Percentiles rank a stretch among this genome's conserved stretches.
These are phyloP conservation scores for Diplodus puntazzo DNA, from an alignment of 2,797 vertebrate species.

Conservation along the genomic window DNA sequence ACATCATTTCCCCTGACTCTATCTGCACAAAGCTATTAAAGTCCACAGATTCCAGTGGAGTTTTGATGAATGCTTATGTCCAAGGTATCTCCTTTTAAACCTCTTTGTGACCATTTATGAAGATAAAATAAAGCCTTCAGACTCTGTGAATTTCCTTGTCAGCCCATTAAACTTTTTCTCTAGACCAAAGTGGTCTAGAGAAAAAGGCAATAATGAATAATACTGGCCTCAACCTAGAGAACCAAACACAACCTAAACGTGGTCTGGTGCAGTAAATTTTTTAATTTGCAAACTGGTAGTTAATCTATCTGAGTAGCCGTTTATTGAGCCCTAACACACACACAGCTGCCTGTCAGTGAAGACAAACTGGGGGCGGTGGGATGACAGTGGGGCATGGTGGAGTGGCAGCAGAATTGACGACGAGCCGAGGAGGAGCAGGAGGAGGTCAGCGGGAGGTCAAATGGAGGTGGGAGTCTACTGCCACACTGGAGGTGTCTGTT, in stretches of 20 bases:
- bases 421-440: slow-evolving; percentile 73
- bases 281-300: slow-evolving; percentile 57
- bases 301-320: slow-evolving; percentile 59
- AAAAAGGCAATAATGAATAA: slow-evolving; percentile 1
- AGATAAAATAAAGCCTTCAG: background rate
- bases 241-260: slow-evolving; percentile 1
- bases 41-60: background rate
- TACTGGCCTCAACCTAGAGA: background rate
- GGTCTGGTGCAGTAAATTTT: slow-evolving; percentile 35
- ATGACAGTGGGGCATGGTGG: slow-evolving; percentile 68
- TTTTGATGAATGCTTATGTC: slow-evolving; percentile 2
- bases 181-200: background rate
- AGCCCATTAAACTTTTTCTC: background rate
- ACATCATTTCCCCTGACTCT: background rate
- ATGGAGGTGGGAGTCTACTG: slow-evolving; percentile 77
- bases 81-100: background rate
- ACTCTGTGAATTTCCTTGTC: background rate
- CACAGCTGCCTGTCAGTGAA: slow-evolving; percentile 77
- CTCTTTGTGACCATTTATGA: background rate
- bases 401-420: slow-evolving; percentile 80
- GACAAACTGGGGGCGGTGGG: slow-evolving; percentile 74
- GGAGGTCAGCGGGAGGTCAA: slow-evolving; percentile 80
- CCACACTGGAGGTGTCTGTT: slow-evolving; percentile 77
- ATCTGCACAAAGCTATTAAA: background rate
- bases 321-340: slow-evolving; percentile 63